These are phyloP conservation scores for Drosophila auraria DNA, from an alignment of 1,140 invertebrate species.

Conservation along the genomic window DNA sequence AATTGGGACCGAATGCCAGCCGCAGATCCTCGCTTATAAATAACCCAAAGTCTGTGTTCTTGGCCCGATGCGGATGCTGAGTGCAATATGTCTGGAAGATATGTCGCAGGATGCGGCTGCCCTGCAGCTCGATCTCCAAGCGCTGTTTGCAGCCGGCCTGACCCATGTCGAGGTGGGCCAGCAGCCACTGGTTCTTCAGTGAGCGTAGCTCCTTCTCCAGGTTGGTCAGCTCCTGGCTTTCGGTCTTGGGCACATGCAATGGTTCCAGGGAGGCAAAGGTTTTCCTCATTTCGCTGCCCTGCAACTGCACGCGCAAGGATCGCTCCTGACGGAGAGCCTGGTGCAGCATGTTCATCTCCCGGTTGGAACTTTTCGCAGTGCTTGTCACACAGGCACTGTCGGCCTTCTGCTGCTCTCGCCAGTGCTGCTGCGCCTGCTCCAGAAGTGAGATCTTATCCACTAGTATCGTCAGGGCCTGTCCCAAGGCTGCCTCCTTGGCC, in stretches of 20 bases:
- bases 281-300: slow-evolving; percentile 42
- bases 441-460: slow-evolving; percentile 53
- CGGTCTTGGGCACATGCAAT: slow-evolving; percentile 60
- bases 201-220: slow-evolving; percentile 54
- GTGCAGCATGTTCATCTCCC: slow-evolving; percentile 64
- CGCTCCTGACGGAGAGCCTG: slow-evolving; percentile 69
- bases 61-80: slow-evolving; percentile 70
- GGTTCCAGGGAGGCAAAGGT: slow-evolving; percentile 64
- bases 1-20: slow-evolving; percentile 55
- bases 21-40: slow-evolving; percentile 73
- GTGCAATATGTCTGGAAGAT: slow-evolving; percentile 78
- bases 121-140: slow-evolving; percentile 53
- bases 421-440: slow-evolving; percentile 59
- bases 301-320: slow-evolving; percentile 49
- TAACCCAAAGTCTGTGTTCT: slow-evolving; percentile 67
- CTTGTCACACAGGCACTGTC: slow-evolving; percentile 60
- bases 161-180: slow-evolving; percentile 59
- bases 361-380: slow-evolving; percentile 58
- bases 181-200: slow-evolving; percentile 67
- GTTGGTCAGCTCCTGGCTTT: slow-evolving; percentile 17
- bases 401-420: slow-evolving; percentile 59
- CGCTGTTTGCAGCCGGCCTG: slow-evolving; percentile 35
- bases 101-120: slow-evolving; percentile 68
- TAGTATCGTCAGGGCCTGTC: slow-evolving; percentile 51
- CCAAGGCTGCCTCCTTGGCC: slow-evolving; percentile 58